Evolutionary conservation across 2,888 invertebrate species (phyloP).

Genomic region (Pterobdella sp.): DNA sequence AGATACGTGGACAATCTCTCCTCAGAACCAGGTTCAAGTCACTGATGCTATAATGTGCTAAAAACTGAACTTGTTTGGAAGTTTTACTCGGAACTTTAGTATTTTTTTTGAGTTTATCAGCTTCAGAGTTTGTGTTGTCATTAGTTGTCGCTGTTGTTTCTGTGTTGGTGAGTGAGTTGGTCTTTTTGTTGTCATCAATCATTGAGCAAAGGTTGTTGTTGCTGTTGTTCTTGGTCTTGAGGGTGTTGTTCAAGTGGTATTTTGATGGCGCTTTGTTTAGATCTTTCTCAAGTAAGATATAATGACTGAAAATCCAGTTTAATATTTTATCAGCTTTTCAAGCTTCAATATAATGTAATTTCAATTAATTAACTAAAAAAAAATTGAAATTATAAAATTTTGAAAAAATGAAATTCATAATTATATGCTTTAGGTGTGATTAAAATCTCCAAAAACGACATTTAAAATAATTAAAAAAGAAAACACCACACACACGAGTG

Average conservation of each 20-base stretch:
- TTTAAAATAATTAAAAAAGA: conserved; percentile 12
- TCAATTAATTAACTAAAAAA: too few relatives aligned
- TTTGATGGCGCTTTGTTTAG: neutral
- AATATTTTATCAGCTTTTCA: neutral
- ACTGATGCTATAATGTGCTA: neutral
- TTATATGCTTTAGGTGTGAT: too few relatives aligned
- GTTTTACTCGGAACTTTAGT: too few relatives aligned
- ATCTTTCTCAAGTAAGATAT: neutral
- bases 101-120: too few relatives aligned
- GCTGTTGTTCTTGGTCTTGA: neutral
- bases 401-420: too few relatives aligned
- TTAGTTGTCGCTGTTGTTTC: too few relatives aligned
- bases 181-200: neutral
- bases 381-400: too few relatives aligned
- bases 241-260: conserved; percentile 2
- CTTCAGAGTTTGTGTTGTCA: too few relatives aligned
- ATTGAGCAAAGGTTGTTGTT: neutral
- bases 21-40: conserved; percentile 7
- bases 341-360: neutral
- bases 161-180: neutral
- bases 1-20: conserved; percentile 29
- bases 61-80: neutral
- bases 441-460: too few relatives aligned
- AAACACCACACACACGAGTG: neutral
- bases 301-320: neutral